Evolutionary conservation across 2,888 invertebrate species (phyloP).

Genomic region (Aromia moschata): DNA sequence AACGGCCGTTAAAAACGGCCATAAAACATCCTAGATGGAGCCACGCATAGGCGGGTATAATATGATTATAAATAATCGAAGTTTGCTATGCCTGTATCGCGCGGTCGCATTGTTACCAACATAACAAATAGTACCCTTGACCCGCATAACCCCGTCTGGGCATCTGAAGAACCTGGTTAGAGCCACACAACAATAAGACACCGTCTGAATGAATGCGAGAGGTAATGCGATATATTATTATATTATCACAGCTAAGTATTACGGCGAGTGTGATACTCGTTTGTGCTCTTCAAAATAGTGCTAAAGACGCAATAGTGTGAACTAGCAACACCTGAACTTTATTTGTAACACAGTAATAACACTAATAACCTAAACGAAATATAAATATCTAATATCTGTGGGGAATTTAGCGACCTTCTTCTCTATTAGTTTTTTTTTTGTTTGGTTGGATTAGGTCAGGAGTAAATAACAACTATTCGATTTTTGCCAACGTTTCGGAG

Average conservation of each 20-base stretch:
- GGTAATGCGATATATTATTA: conserved; percentile 33
- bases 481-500: too few species aligned
- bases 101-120: conserved; percentile 50
- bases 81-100: conserved; percentile 42
- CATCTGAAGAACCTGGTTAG: conserved; percentile 41
- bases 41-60: conserved; percentile 30
- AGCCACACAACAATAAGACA: conserved; percentile 18
- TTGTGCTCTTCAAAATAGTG: too few species aligned
- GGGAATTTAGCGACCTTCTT: too few species aligned
- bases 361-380: too few species aligned
- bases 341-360: too few species aligned
- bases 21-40: conserved; percentile 38
- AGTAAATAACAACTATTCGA: too few species aligned
- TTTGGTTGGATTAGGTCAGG: too few species aligned
- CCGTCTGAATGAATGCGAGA: conserved; percentile 24
- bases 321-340: too few species aligned
- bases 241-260: conserved; percentile 35
- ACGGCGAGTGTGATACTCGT: conserved; percentile 20
- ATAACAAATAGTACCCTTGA: conserved; percentile 50
- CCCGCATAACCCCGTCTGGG: conserved; percentile 49
- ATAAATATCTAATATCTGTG: too few species aligned
- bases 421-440: too few species aligned
- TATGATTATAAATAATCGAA: conserved; percentile 47
- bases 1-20: conserved; percentile 16
- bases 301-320: too few species aligned